Evolutionary conservation across 2,797 vertebrate species (phyloP).

Genomic region (Phoeniculus purpureus): DNA sequence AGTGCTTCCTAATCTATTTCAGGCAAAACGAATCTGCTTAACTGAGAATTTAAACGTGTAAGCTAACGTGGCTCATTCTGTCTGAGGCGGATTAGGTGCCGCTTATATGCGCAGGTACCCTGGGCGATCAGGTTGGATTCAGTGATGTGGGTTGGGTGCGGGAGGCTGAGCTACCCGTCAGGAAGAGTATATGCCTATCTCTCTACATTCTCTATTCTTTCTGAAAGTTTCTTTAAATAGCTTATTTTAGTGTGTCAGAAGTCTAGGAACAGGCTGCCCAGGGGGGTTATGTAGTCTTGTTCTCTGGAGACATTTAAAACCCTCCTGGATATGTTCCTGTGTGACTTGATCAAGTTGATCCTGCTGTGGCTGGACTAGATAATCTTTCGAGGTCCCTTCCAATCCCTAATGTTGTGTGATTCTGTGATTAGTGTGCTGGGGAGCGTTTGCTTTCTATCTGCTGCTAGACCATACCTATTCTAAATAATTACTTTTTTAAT

Average conservation of each 20-base stretch:
- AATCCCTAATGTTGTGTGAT: too few species aligned
- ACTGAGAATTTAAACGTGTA: conserved; percentile 31
- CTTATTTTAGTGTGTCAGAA: background rate
- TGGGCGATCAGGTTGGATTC: background rate
- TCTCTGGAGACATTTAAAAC: too few species aligned
- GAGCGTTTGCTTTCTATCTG: background rate
- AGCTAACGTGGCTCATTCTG: conserved; percentile 41
- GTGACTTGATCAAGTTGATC: too few species aligned
- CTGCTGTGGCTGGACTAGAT: too few species aligned
- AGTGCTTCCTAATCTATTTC: conserved; percentile 38
- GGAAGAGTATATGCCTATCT: background rate
- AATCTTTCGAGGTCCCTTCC: too few species aligned
- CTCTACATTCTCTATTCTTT: background rate
- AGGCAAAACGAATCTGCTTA: conserved; percentile 39
- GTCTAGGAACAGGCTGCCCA: background rate
- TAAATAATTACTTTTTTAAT: background rate
- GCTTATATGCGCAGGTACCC: background rate
- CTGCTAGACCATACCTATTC: background rate
- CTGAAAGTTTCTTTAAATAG: background rate
- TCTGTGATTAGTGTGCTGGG: background rate
- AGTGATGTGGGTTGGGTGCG: background rate
- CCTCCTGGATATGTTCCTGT: too few species aligned
- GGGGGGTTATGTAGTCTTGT: too few species aligned
- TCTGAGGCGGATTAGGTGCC: background rate
- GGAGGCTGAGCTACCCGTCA: background rate